These are phyloP conservation scores for Spinibarbus caldwelli DNA, from an alignment of 2,797 vertebrate species.

Conservation along the genomic window DNA sequence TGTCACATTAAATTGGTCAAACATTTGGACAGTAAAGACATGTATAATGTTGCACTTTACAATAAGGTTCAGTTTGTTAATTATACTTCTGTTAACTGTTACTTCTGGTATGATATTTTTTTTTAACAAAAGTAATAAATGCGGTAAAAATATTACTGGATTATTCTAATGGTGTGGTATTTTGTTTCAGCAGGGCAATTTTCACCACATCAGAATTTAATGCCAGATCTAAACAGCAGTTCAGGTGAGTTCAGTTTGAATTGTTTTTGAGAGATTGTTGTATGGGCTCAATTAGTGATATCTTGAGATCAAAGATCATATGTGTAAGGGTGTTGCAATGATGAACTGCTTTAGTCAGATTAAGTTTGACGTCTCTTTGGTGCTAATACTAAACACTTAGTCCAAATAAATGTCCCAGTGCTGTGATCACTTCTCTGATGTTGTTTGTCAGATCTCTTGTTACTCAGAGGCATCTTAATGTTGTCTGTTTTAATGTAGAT, in stretches of 20 bases:
- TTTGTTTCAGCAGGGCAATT: constrained; percentile 7
- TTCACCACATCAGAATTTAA: not conserved
- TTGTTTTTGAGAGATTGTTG: not conserved
- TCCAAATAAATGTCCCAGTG: too few relatives aligned
- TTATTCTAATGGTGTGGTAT: not conserved
- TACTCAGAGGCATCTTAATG: not conserved
- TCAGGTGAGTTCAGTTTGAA: constrained; percentile 20
- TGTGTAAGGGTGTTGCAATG: not conserved
- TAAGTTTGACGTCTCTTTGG: too few relatives aligned
- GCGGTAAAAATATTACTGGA: not conserved
- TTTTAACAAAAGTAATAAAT: too few relatives aligned
- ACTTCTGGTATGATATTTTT: too few relatives aligned
- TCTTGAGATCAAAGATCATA: not conserved
- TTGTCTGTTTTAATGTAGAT: constrained; percentile 44
- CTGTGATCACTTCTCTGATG: not conserved
- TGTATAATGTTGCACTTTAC: not conserved
- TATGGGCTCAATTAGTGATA: not conserved
- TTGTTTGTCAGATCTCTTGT: not conserved
- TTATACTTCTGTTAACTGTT: not conserved
- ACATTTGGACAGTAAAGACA: not conserved
- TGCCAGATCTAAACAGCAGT: not conserved
- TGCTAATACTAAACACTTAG: too few relatives aligned
- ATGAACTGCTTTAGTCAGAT: not conserved
- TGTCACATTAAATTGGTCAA: not conserved
- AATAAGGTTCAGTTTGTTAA: not conserved